Evolutionary conservation across 2,888 invertebrate species (phyloP), one percentile per base, ranked within the genome.

Genomic region (Cynaeus angustus): DNA sequence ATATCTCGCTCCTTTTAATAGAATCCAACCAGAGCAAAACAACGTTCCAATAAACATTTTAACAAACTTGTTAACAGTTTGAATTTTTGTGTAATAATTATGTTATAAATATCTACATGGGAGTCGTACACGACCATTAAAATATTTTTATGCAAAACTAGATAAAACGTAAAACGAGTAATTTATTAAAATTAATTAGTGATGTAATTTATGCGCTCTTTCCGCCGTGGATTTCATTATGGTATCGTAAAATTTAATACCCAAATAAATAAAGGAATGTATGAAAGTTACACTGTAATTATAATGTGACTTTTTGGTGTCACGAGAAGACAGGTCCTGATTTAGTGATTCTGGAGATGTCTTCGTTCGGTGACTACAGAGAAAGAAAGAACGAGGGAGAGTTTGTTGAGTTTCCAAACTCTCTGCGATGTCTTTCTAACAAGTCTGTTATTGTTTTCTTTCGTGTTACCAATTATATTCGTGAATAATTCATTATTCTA

Each of bases 371-470:
- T 77, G 77, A 74, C 77, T 75, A 77, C 41, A 77, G 30, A 41
- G 74, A 72, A 48, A 58, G 74, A 72, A 75, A 68, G 67, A 59
- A 59, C 71, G 77, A 75, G 77, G 75, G 77, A 73, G 67, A 70
- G 70, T 74, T 45, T 58, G 50, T 28, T 53, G 62, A 74, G 73
- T 53, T 74, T 43, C 16, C 68, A 56, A 65, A 64, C 68, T 72
- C 67, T 74, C 76, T 75, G 77, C 77, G 77, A 77, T 77, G 59
- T 72, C 73, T 68, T 75, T 75, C 76, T 66, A 56, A 77, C 77
- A 77, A 21, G 2, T 21, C 21, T 3, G 21, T 21, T 21, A 21
- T 21, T 21, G 4, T 21, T 21, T 21, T 21, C 21, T 21, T 21
- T 21, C 21, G 21, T 21, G 21, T 21, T 1, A 21, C 21, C 21